A percentile compares a stretch with the other conserved stretches of the same genome.
Conservation (phyloP, 2,113 vertebrate genomes). For the Cryptoleucopteryx plumbea region DNA sequence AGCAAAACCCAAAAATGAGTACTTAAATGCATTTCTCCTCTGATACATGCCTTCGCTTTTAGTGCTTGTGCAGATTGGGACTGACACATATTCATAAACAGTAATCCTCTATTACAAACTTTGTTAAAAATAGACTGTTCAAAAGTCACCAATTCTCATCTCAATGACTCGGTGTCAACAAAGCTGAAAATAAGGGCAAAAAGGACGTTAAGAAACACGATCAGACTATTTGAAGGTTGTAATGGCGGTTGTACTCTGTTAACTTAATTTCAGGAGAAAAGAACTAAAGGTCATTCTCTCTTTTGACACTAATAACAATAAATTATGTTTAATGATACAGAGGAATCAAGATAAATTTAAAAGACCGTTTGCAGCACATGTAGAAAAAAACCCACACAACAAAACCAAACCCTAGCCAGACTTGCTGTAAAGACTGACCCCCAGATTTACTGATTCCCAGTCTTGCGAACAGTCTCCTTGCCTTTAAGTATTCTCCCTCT, state of each 20-base stretch:
- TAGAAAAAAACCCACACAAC: not conserved
- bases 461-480: not conserved
- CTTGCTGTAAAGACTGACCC: not conserved
- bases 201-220: not conserved
- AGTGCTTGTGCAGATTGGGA: not conserved
- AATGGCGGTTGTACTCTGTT: not conserved
- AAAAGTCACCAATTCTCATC: conserved; percentile 1
- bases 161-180: not conserved
- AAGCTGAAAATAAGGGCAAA: conserved; percentile 17
- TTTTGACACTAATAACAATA: not conserved
- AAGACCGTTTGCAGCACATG: not conserved
- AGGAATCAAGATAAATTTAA: not conserved
- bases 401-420: not conserved
- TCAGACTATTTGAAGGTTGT: not conserved
- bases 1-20: not conserved
- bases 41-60: not conserved
- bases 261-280: not conserved
- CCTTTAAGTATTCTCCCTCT: not conserved
- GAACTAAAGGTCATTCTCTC: not conserved
- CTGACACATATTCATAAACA: not conserved
- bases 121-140: conserved; percentile 2
- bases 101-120: not conserved
- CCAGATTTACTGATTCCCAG: not conserved
- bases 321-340: not conserved
- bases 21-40: not conserved